Evolutionary conservation across 2,113 vertebrate genomes (phyloP), one percentile per base, ranked within the genome.

Genomic region (Fulica atra): DNA sequence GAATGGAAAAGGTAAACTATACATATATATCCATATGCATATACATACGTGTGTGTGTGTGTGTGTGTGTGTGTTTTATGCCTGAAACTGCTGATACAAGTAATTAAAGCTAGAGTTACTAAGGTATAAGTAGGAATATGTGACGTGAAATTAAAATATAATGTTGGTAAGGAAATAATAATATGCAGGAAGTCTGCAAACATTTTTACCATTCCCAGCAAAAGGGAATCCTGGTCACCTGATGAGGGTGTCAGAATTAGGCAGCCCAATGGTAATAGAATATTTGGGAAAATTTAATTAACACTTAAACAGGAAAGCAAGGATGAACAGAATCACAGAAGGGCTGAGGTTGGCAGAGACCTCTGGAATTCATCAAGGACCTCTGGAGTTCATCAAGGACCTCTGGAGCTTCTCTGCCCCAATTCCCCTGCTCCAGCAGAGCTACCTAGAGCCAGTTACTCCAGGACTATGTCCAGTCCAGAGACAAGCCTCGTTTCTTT

Each of bases 1-100:
- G 84, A 98, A 96, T 79, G 92, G 96, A 93, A 98, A 97, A 98
- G 98, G 98, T 98, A 98, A 97, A 68, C 26, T 38, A n/a, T 21
- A 40, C 8, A 33, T 60, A 14, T 9, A 63, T 63, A 40, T 51
- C 59, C 17, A 16, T 42, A 33, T 48, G 29, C 33, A 10, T 54
- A 19, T 16, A 11, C 20, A 15, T 28, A 11, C 48, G 12, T 19
- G 33, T 13, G 16, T 17, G 42, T 46, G 44, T 19, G 44, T 46
- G 44, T 19, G 29, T 28, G 11, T 68, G n/a, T 71, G 12, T 46
- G 36, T 14, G 38, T 14, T n/a, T 46, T 81, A 15, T 38, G 50
- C 2, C 1, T 88, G 35, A 72, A 72, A 48, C n/a, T 46, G 70
- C 36, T 25, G 26, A 15, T 71, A 6, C 3, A 60, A 70, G 8